A percentile compares a stretch with the other conserved stretches of the same genome.
phyloP scores from a whole-genome alignment of 1,140 invertebrate genomes.

The Tribolium castaneum region DNA sequence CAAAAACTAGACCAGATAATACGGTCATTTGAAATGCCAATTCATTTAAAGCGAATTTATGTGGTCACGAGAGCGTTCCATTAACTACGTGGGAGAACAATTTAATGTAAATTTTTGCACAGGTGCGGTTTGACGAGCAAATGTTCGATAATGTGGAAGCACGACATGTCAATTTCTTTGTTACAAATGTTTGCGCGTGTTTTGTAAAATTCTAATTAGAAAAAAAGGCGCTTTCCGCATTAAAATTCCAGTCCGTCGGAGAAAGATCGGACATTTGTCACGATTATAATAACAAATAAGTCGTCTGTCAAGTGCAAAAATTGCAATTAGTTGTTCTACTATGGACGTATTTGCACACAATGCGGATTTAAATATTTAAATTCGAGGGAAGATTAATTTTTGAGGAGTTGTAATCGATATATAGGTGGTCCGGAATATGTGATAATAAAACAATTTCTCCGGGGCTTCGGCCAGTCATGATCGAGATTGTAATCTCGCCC shows the following conservation, averaged over 20 bases:
- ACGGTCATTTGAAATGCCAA: not conserved
- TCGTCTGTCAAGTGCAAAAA: not conserved
- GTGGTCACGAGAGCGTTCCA: not conserved
- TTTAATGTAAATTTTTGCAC: not conserved
- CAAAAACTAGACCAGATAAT: not conserved
- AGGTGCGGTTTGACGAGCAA: not conserved
- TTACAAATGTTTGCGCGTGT: not conserved
- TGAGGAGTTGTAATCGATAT: not conserved
- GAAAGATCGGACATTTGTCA: not conserved
- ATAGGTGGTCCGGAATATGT: conserved; percentile 10
- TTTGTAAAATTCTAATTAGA: not conserved
- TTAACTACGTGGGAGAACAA: not conserved
- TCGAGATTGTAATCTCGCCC: not conserved
- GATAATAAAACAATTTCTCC: conserved; percentile 1
- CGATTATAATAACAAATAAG: not conserved
- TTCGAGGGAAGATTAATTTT: not conserved
- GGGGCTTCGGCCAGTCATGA: not conserved
- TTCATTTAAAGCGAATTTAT: not conserved
- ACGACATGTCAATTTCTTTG: not conserved
- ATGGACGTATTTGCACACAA: conserved; percentile 6
- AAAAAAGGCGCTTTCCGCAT: no score
- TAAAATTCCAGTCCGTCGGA: not conserved
- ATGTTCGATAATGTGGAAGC: not conserved
- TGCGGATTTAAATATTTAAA: conserved; percentile 16
- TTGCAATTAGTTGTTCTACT: not conserved